Percentiles rank a stretch among this genome's conserved stretches.
Evolutionary conservation across 2,113 vertebrate species (phyloP).

Genomic region (Chloropsis cyanopogon): DNA sequence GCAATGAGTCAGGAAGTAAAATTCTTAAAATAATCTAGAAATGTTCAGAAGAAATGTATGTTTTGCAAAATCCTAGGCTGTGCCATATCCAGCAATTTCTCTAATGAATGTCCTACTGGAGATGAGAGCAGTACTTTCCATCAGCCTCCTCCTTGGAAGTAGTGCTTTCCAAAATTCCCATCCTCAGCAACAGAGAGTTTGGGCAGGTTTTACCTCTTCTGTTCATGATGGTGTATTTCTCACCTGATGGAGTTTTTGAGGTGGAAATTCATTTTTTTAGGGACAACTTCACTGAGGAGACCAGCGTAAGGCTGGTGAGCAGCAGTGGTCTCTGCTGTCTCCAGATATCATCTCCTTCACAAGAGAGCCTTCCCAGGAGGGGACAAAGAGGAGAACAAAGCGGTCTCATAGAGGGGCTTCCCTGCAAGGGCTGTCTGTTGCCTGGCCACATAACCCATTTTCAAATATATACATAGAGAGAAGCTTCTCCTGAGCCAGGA

Average conservation of each 20-base stretch:
- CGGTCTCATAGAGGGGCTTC: accelerated
- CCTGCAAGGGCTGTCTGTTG: not conserved
- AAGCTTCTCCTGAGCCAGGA: not conserved
- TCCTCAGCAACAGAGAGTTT: not conserved
- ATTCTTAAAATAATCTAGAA: not conserved
- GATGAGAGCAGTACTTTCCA: not conserved
- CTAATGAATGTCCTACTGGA: not conserved
- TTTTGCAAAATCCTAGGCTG: not conserved
- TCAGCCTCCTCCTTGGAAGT: not conserved
- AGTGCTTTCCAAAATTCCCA: not conserved
- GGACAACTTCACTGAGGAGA: not conserved
- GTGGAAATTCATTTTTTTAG: not conserved
- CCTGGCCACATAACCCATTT: not conserved
- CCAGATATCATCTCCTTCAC: not conserved
- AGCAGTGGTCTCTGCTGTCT: not conserved
- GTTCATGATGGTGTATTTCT: not conserved
- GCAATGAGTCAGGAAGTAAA: not conserved
- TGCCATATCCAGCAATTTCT: not conserved
- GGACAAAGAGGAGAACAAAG: not conserved
- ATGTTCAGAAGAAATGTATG: not conserved
- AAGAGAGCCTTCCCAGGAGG: not conserved
- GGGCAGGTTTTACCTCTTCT: not conserved
- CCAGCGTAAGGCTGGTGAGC: not conserved
- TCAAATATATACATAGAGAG: not conserved
- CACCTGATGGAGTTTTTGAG: not conserved